phyloP scores from a whole-genome alignment of 2,797 vertebrate genomes.

The Trematomus bernacchii region DNA sequence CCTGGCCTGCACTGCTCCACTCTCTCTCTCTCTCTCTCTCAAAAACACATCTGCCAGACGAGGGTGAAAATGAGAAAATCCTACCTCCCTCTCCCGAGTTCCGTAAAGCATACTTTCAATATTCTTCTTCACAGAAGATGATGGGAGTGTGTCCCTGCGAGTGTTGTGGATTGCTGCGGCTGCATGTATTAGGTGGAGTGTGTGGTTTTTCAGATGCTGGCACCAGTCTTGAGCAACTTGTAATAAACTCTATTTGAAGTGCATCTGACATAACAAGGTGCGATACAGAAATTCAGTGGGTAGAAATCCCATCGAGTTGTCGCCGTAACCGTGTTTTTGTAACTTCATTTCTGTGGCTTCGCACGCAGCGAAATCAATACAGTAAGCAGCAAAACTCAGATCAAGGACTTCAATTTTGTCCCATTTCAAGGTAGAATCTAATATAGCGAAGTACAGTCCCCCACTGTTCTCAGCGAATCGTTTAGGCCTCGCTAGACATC shows the following conservation, averaged over 20 bases:
- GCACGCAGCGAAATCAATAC: constrained; percentile 67
- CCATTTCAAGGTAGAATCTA: constrained; percentile 70
- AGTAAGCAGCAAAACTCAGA: constrained; percentile 67
- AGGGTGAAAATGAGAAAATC: constrained; percentile 82
- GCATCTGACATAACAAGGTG: constrained; percentile 69
- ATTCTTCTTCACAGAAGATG: constrained; percentile 69
- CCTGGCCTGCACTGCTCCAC: constrained; percentile 75
- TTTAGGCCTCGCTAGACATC: constrained; percentile 62
- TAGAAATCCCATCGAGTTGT: constrained; percentile 67
- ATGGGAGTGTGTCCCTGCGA: constrained; percentile 56
- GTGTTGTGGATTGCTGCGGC: constrained; percentile 31
- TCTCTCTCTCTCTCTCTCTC: constrained; percentile 51
- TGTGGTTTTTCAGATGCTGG: constrained; percentile 13
- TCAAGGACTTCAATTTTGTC: constrained; percentile 70
- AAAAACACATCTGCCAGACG: constrained; percentile 79
- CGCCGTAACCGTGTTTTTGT: constrained; percentile 62
- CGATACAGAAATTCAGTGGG: constrained; percentile 50
- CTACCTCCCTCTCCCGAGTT: constrained; percentile 76
- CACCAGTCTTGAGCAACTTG: constrained; percentile 43
- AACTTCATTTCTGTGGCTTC: constrained; percentile 58
- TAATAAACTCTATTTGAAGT: constrained; percentile 69
- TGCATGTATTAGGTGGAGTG: constrained; percentile 27
- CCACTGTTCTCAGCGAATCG: constrained; percentile 64
- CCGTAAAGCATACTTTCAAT: constrained; percentile 79
- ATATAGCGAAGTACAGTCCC: constrained; percentile 60